Base-by-base conservation (phyloP, 2,888 invertebrate genomes). In the Lycaena phlaeas region DNA sequence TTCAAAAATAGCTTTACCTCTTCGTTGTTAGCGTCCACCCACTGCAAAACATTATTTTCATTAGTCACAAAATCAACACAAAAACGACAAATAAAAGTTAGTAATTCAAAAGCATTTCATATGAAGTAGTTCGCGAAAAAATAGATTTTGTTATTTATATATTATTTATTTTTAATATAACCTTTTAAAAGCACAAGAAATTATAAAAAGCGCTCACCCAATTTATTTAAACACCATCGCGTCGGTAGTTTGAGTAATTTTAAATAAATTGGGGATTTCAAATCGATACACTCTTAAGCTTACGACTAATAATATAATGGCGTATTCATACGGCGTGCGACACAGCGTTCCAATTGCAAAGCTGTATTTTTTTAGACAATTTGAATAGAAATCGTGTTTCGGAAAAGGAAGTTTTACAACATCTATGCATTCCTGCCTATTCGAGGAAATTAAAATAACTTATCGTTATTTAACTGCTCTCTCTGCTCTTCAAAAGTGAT, bases 11-110 rank as follows among this genome's bases (percentile, higher is more conserved):
- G 29, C 34, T 60, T 88, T 88, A 88, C 89, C 89, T 88, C 88
- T 55, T 88, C 88, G 72, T 86, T 87, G 81, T 87, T 87, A 77
- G 87, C 86, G 81, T 87, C 88, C 77, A 88, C 88, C 89, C 89
- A 89, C 88, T 88, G 88, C 61, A 82, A 84, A 78, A 82, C 66
- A 81, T 79, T 75, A 68, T 68, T 60, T 43, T 27, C 47, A 87
- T 81, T 79, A 79, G 79, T 77, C 64, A 84, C 69, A 66, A 48
- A 54, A 52, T 64, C 59, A 53, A 59, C 51, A 51, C 44, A 50
- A 47, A 54, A 52, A 49, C 43, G 38, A 50, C 41, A 47, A 43
- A 46, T 44, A 44, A 48, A 44, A 4, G 30, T 39, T 39, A 39
- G 39, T 39, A 54, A 58, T 54, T 68, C 79, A 78, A 79, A 64